A percentile compares a stretch with the other conserved stretches of the same genome.
Conservation (phyloP, 2,888 invertebrate genomes). For the Darwinula stevensoni region DNA sequence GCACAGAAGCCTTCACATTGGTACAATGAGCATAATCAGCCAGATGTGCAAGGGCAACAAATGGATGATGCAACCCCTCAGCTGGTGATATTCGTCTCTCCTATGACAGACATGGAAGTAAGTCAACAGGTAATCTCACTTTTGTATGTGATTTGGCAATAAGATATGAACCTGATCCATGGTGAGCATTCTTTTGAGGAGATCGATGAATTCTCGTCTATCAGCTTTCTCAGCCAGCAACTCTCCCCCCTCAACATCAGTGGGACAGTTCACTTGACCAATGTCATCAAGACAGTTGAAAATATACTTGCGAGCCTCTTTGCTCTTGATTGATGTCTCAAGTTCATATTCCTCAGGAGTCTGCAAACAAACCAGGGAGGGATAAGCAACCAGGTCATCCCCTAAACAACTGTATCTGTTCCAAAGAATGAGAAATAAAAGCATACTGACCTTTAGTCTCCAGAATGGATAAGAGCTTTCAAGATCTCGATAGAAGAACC, state of each 20-base stretch:
- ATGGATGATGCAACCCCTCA: constrained; percentile 79
- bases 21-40: constrained; percentile 89
- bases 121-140: too few relatives aligned
- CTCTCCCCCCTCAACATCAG: constrained; percentile 90
- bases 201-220: constrained; percentile 83
- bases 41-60: constrained; percentile 69
- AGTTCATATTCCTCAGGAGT: constrained; percentile 94
- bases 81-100: constrained; percentile 83
- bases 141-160: too few relatives aligned
- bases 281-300: constrained; percentile 98
- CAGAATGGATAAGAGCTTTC: constrained; percentile 38
- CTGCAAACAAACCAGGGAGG: constrained; percentile 29
- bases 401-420: constrained; percentile 1
- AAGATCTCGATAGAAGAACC: constrained; percentile 91
- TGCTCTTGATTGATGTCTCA: constrained; percentile 90
- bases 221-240: constrained; percentile 89
- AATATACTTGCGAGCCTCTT: constrained; percentile 96
- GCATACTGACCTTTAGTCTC: constrained; percentile 24
- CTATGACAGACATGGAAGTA: constrained; percentile 18
- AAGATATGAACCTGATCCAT: constrained; percentile 64
- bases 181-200: constrained; percentile 89
- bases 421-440: too few relatives aligned
- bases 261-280: constrained; percentile 60
- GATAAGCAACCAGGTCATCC: too few relatives aligned
- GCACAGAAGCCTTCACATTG: constrained; percentile 84